Evolutionary conservation across 2,113 vertebrate genomes (phyloP), one percentile per base, ranked within the genome.

Genomic region (Prunella fulvescens): DNA sequence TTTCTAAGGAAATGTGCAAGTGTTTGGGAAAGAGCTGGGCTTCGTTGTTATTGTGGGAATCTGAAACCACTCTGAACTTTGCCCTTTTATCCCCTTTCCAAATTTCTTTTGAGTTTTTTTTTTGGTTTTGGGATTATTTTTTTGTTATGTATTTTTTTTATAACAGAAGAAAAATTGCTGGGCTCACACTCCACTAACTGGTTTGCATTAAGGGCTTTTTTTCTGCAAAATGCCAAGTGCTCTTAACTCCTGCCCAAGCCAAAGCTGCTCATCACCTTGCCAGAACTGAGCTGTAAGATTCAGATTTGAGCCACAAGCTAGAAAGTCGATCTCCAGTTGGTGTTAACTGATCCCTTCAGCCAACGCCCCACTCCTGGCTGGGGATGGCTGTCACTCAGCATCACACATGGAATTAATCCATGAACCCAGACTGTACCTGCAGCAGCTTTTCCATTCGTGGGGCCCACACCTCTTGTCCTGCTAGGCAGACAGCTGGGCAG

Each of bases 1-100:
- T 92, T 97, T 92, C 96, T 95, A 95, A 95, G 86, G 93, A 97
- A 97, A 95, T 96, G 91, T 92, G 67, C 80, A 95, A 94, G 88
- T 96, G 84, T 97, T 97, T 93, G 95, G 94, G 91, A 95, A 93
- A 96, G 81, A 88, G 90, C 60, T 89, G 54, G 91, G 62, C 72
- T 95, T 96, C 42, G 25, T 88, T 97, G 72, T 97, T 95, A 87
- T 93, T 88, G 65, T 91, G 93, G 92, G 88, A 97, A 96, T 93
- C 80, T 78, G 91, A 96, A 97, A 97, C 87, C 71, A 80, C 70
- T 90, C 90, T 96, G 95, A 97, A 96, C 91, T 96, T 96, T 96
- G 90, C 62, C 76, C 92, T 82, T 78, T 58, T 87, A 66, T 82
- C 58, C 84, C 47, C 47, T 96, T 92, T 97, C 91, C 94, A 96